Evolutionary conservation across 2,888 invertebrate species (phyloP).

Genomic region (Chromoteleia sp.): DNA sequence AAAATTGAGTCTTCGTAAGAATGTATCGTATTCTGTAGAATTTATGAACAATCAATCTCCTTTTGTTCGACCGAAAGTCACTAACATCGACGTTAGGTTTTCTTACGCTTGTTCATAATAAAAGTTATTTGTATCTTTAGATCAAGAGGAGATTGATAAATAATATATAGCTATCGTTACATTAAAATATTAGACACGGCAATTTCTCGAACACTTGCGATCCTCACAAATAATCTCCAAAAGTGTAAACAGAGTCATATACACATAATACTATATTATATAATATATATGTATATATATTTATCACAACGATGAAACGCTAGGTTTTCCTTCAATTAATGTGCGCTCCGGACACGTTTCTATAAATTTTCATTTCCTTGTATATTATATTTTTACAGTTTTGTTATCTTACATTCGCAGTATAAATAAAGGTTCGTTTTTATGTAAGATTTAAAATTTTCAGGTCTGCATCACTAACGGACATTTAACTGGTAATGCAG

Average conservation of each 20-base stretch:
- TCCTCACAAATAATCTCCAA: slow-evolving; percentile 49
- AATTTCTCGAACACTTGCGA: slow-evolving; percentile 61
- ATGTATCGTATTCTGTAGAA: too few relatives aligned
- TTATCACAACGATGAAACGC: slow-evolving; percentile 78
- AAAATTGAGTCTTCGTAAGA: too few relatives aligned
- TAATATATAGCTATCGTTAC: slow-evolving; percentile 1
- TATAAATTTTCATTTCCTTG: slow-evolving; percentile 58
- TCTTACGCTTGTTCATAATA: neutral
- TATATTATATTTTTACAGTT: slow-evolving; percentile 60
- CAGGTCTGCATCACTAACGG: slow-evolving; percentile 50
- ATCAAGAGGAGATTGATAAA: slow-evolving; percentile 23
- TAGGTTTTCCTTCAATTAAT: slow-evolving; percentile 65
- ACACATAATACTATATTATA: slow-evolving; percentile 67
- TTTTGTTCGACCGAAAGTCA: slow-evolving; percentile 7
- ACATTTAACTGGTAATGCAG: slow-evolving; percentile 62
- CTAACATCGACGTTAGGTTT: too few relatives aligned
- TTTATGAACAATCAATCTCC: slow-evolving; percentile 4
- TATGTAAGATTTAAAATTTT: slow-evolving; percentile 46
- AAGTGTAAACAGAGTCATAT: slow-evolving; percentile 69
- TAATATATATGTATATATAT: slow-evolving; percentile 66
- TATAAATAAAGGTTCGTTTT: slow-evolving; percentile 54
- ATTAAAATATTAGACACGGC: slow-evolving; percentile 53
- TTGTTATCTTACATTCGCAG: slow-evolving; percentile 65
- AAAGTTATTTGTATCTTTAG: neutral
- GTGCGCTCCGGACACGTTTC: slow-evolving; percentile 55